Conservation (phyloP, 1,140 invertebrate genomes). For the Spodoptera frugiperda region DNA sequence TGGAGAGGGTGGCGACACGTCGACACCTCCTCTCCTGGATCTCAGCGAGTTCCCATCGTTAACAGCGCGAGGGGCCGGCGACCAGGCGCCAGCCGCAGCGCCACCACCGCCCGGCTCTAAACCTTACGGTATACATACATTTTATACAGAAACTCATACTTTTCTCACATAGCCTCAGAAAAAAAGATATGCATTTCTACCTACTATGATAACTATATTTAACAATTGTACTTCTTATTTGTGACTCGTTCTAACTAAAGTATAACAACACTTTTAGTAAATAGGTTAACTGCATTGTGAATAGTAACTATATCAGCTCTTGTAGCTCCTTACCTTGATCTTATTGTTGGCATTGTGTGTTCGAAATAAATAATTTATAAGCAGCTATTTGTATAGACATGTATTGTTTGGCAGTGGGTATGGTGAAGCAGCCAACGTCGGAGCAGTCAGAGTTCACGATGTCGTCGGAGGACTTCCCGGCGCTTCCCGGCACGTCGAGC, state of each 20-base stretch:
- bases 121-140: constrained; percentile 91
- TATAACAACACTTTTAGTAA: too few relatives aligned
- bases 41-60: constrained; percentile 96
- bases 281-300: too few relatives aligned
- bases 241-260: too few relatives aligned
- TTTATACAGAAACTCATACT: not conserved
- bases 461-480: constrained; percentile 99
- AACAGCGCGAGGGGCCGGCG: constrained; percentile 89
- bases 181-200: too few relatives aligned
- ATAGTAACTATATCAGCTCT: too few relatives aligned
- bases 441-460: constrained; percentile 98
- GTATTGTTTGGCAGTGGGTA: constrained; percentile 90
- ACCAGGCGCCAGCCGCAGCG: constrained; percentile 91
- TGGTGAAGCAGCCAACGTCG: constrained; percentile 97
- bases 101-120: constrained; percentile 94
- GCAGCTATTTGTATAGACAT: not conserved
- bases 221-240: too few relatives aligned
- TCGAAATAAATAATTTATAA: not conserved
- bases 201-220: too few relatives aligned
- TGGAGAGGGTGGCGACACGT: constrained; percentile 88
- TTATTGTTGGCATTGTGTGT: not conserved
- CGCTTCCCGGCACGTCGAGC: constrained; percentile 92
- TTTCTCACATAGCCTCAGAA: too few relatives aligned
- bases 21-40: constrained; percentile 94
- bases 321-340: not conserved